Conservation (phyloP, 2,888 invertebrate genomes). For the Leucania comma region DNA sequence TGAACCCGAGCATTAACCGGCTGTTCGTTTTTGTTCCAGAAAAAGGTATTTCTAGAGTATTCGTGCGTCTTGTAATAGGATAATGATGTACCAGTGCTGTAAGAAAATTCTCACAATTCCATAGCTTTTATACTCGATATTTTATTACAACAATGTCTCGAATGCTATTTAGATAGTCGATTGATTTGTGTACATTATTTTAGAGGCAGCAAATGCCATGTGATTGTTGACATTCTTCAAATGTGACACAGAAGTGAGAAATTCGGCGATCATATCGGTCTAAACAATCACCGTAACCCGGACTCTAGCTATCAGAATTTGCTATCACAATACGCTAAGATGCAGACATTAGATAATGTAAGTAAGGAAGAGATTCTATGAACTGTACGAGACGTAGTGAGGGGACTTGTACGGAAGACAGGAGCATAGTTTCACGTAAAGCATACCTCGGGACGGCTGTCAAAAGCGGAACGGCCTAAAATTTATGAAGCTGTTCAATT, state of each 20-base stretch:
- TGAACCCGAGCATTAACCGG: constrained; percentile 79
- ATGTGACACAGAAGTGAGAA: constrained; percentile 50
- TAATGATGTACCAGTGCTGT: constrained; percentile 71
- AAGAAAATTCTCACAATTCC: constrained; percentile 64
- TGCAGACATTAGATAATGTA: constrained; percentile 45
- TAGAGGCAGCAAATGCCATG: constrained; percentile 34
- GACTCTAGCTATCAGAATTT: constrained; percentile 45
- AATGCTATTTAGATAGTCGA: constrained; percentile 39
- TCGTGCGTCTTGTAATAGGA: constrained; percentile 80
- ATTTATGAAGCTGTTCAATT: constrained; percentile 80
- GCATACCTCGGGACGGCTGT: constrained; percentile 69
- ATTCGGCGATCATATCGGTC: constrained; percentile 53
- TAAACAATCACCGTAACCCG: constrained; percentile 42
- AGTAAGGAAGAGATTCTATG: constrained; percentile 45
- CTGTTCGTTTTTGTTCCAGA: constrained; percentile 78
- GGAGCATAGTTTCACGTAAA: constrained; percentile 76
- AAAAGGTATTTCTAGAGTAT: constrained; percentile 76
- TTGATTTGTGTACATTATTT: constrained; percentile 39
- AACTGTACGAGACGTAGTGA: constrained; percentile 30
- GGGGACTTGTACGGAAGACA: constrained; percentile 48
- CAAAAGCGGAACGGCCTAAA: constrained; percentile 74
- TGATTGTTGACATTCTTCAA: constrained; percentile 45
- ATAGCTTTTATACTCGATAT: constrained; percentile 24
- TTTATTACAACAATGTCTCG: constrained; percentile 37
- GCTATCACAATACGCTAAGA: constrained; percentile 41